Evolutionary conservation across 2,888 invertebrate species (phyloP), one percentile per base, ranked within the genome.

Genomic region (Ormyrus pomaceus): DNA sequence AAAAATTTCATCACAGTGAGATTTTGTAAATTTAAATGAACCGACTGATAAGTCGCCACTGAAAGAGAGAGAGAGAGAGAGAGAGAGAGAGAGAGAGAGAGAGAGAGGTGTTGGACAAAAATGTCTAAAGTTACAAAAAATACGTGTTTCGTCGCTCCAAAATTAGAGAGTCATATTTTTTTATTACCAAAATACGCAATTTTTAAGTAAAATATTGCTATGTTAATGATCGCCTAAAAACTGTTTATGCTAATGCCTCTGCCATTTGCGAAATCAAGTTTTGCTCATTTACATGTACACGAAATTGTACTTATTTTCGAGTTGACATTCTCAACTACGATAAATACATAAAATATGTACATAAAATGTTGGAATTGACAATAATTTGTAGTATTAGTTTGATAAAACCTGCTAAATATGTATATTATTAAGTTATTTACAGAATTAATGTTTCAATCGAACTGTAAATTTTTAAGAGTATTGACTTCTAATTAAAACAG

Each of bases 91-190:
- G 2, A 19, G 19, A 19, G 19, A 19, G 19, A 19, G 19, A 19
- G 19, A 19, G 1, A 19, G 19, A 69, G 62, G 62, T 76, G 68
- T 61, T 34, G 76, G n/a, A 19, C 13, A 65, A 56, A 51, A 70
- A 50, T 70, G 70, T 51, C 70, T 56, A 69, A 69, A 76, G 45
- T 68, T 11, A 50, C 45, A 53, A 69, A 6, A 62, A 74, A 68
- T 61, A n/a, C 11, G n/a, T 69, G 68, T 45, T 56, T 45, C 48
- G 9, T 68, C 56, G 50, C 56, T 45, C 58, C 45, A 58, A 62
- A 70, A 69, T 61, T 77, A 77, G 70, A 77, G 34, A 77, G 62
- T 77, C 70, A 64, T 58, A 70, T 58, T 56, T 70, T 76, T 64
- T 66, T 55, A 64, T 58, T 64, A 58, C 58, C 34, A n/a, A 51